These are phyloP conservation scores for Girardia tigrina DNA, from an alignment of 2,888 invertebrate species.

Conservation along the genomic window DNA sequence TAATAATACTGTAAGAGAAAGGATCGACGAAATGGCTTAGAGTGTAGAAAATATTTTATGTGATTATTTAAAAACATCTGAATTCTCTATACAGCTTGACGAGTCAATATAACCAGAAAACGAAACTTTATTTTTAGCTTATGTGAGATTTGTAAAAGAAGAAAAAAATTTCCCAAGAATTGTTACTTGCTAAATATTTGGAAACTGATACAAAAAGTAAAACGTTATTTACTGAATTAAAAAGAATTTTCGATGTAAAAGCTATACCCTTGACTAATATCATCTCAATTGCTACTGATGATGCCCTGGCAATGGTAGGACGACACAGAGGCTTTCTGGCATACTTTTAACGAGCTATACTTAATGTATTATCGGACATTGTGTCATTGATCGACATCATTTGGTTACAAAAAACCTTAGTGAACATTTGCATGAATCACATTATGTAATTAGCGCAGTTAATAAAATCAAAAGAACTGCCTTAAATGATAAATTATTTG, in stretches of 20 bases:
- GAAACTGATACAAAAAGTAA: neutral
- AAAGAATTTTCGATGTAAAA: slow-evolving; percentile 13
- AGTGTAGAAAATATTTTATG: slow-evolving; percentile 14
- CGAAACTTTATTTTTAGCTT: neutral
- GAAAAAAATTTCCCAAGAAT: slow-evolving; percentile 16
- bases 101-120: slow-evolving; percentile 1
- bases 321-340: slow-evolving; percentile 1
- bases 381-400: neutral
- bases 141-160: slow-evolving; percentile 17
- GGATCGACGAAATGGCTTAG: slow-evolving; percentile 19
- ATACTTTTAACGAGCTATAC: slow-evolving; percentile 13
- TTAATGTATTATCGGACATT: neutral
- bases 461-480: slow-evolving; percentile 38
- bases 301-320: neutral
- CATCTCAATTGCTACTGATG: slow-evolving; percentile 19
- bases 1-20: slow-evolving; percentile 15
- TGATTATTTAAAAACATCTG: no score
- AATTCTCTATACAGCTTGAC: slow-evolving; percentile 6
- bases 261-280: slow-evolving; percentile 23
- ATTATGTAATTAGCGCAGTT: slow-evolving; percentile 38
- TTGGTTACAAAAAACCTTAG: neutral
- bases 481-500: slow-evolving; percentile 39
- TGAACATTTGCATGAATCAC: slow-evolving; percentile 38
- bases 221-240: slow-evolving; percentile 16
- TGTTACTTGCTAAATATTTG: slow-evolving; percentile 8